Conservation (phyloP, 1,140 invertebrate species). For the Hestina assimilis region DNA sequence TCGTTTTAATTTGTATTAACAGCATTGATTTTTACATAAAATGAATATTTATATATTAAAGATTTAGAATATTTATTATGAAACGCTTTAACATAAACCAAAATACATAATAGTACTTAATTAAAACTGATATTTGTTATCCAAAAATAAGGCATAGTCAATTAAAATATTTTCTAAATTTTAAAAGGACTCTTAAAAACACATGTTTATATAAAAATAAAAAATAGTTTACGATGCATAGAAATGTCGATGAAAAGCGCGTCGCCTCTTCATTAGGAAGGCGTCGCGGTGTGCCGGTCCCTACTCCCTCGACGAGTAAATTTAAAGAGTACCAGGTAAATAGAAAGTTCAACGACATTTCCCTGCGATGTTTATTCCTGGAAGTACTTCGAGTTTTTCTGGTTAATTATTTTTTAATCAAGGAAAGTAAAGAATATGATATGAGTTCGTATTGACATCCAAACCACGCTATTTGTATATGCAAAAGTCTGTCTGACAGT, state of each 20-base stretch:
- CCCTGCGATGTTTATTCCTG: conserved; percentile 3
- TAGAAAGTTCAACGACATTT: conserved; percentile 15
- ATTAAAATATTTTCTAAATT: too few relatives aligned
- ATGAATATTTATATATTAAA: too few relatives aligned
- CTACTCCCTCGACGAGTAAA: conserved; percentile 10
- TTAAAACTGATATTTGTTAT: too few relatives aligned
- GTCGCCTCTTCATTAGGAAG: conserved; percentile 10
- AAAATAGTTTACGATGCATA: conserved; percentile 1
- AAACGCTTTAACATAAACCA: too few relatives aligned
- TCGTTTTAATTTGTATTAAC: too few relatives aligned
- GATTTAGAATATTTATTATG: too few relatives aligned
- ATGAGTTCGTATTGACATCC: background rate
- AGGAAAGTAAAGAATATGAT: background rate
- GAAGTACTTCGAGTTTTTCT: background rate
- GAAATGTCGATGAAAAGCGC: conserved; percentile 3
- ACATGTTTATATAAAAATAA: background rate
- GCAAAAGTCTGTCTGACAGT: too few relatives aligned
- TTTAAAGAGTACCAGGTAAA: conserved; percentile 20
- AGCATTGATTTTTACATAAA: too few relatives aligned
- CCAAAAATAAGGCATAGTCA: too few relatives aligned
- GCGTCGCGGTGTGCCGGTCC: too few relatives aligned
- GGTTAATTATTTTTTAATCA: background rate
- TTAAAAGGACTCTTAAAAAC: background rate
- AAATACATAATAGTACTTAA: too few relatives aligned
- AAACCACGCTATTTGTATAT: too few relatives aligned